Evolutionary conservation across 2,888 invertebrate species (phyloP).

Genomic region (Automeris io): DNA sequence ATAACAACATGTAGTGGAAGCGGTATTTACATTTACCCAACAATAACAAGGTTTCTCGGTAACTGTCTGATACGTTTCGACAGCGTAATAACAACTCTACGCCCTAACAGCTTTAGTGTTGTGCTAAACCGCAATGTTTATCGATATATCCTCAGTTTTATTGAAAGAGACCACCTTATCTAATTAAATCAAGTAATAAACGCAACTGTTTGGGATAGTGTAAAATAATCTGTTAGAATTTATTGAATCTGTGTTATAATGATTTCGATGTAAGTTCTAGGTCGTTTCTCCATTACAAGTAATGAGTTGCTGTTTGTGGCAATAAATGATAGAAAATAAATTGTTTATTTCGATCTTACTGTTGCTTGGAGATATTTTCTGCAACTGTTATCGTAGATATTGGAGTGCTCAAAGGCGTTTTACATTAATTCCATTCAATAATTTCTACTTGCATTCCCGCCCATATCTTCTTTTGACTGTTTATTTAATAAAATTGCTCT

Average conservation of each 20-base stretch:
- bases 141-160: slow-evolving; percentile 12
- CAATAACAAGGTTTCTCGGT: slow-evolving; percentile 40
- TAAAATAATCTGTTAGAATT: not conserved
- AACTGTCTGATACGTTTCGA: slow-evolving; percentile 22
- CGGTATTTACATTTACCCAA: slow-evolving; percentile 36
- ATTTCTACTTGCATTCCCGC: no score
- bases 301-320: not conserved
- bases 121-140: slow-evolving; percentile 14
- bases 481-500: no score
- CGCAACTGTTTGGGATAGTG: not conserved
- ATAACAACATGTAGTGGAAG: slow-evolving; percentile 20
- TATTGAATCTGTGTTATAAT: not conserved
- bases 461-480: no score
- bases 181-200: not conserved
- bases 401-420: no score
- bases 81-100: slow-evolving; percentile 29
- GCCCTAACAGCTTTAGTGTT: slow-evolving; percentile 16
- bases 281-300: not conserved
- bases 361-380: no score
- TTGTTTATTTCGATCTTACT: not conserved
- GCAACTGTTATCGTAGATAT: no score
- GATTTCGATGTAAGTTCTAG: not conserved
- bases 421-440: no score
- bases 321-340: not conserved
- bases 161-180: not conserved